Conservation (phyloP, 2,113 vertebrate species). For the Cricetomys ansorgei region DNA sequence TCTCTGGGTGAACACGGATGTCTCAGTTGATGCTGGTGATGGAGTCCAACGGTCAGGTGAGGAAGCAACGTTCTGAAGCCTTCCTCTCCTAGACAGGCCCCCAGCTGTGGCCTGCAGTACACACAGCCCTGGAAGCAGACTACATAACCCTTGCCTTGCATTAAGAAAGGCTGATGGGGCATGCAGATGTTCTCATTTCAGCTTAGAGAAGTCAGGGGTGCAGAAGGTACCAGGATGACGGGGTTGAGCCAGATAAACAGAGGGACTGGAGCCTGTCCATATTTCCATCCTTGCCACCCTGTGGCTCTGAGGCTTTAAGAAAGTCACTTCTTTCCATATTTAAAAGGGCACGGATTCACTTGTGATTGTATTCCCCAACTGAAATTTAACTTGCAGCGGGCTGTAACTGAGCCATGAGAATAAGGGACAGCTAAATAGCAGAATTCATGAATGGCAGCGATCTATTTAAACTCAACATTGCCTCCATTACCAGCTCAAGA, state of each 20-base stretch:
- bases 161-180: background rate
- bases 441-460: background rate
- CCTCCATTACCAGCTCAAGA: background rate
- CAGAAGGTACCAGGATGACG: background rate
- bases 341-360: background rate
- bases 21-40: background rate
- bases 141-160: background rate
- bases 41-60: background rate
- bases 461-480: background rate
- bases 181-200: background rate
- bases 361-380: background rate
- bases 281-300: background rate
- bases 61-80: too few relatives aligned
- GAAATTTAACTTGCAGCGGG: background rate
- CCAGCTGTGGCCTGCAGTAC: background rate
- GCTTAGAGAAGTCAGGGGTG: background rate
- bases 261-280: background rate
- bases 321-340: background rate
- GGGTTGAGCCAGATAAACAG: background rate
- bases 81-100: background rate
- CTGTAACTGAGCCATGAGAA: background rate
- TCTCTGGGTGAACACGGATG: background rate
- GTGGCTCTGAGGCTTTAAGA: background rate
- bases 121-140: background rate
- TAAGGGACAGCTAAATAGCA: background rate